phyloP scores from a whole-genome alignment of 1,140 invertebrate species.

The Trachelipus rathkii region DNA sequence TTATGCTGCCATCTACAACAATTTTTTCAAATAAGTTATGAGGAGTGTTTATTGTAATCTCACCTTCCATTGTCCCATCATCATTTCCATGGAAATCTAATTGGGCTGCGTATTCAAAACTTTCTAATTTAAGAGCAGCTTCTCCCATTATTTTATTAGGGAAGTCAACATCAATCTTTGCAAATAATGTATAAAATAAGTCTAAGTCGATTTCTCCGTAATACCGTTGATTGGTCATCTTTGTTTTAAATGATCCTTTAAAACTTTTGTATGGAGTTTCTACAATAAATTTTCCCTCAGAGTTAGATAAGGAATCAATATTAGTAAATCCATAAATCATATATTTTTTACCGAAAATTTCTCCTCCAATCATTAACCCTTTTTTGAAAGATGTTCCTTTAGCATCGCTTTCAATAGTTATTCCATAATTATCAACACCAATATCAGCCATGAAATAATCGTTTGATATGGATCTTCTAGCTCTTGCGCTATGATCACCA shows the following conservation, averaged over 20 bases:
- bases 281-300: constrained; percentile 39
- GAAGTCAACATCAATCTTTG: not conserved
- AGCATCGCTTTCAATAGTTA: constrained; percentile 35
- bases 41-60: not conserved
- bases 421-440: constrained; percentile 38
- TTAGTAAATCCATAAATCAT: constrained; percentile 32
- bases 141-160: not conserved
- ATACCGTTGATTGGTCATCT: not conserved
- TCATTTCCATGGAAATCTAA: not conserved
- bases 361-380: constrained; percentile 33
- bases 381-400: constrained; percentile 26
- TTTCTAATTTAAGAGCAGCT: not conserved
- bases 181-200: not conserved
- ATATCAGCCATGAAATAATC: constrained; percentile 38
- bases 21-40: not conserved
- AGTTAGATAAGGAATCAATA: constrained; percentile 27
- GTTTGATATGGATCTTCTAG: constrained; percentile 32
- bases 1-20: not conserved
- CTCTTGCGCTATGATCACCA: constrained; percentile 30
- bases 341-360: constrained; percentile 36
- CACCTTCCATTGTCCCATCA: not conserved
- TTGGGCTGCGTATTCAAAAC: not conserved
- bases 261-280: constrained; percentile 34
- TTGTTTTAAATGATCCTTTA: constrained; percentile 23
- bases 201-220: not conserved